phyloP scores from a whole-genome alignment of 2,888 invertebrate species.

The Ptilodon capucinus region DNA sequence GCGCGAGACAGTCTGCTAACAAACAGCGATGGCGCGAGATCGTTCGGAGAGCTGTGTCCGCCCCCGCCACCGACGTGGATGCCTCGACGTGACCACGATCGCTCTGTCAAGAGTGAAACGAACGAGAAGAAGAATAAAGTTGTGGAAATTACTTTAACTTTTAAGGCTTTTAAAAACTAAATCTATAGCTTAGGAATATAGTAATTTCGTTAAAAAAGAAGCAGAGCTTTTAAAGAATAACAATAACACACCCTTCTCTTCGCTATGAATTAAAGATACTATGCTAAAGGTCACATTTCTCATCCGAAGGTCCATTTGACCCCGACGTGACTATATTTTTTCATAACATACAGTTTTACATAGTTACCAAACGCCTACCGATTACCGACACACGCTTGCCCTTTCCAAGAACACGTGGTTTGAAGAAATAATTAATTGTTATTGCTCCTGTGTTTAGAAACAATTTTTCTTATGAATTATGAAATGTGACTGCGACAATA shows the following conservation, averaged over 20 bases:
- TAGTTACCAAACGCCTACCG: conserved; percentile 6
- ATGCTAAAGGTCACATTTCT: conserved; percentile 19
- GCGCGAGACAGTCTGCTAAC: no score
- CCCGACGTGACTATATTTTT: conserved; percentile 24
- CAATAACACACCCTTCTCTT: neutral
- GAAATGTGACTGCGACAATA: conserved; percentile 1
- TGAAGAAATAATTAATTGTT: neutral
- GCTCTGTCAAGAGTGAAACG: no score
- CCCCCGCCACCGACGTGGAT: no score
- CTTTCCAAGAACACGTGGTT: neutral
- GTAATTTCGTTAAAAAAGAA: neutral
- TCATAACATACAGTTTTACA: conserved; percentile 12
- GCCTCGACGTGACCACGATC: no score
- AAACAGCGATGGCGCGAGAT: no score
- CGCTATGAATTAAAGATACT: neutral
- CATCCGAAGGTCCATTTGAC: conserved; percentile 13
- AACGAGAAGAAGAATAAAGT: no score
- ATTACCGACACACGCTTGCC: neutral
- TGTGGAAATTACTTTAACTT: no score
- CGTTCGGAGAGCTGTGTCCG: no score
- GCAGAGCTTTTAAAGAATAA: no score
- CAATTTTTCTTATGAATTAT: neutral
- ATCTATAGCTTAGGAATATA: no score
- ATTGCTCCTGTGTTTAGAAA: neutral
- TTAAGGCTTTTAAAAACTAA: no score